These are phyloP conservation scores for Magallana nippona DNA, from an alignment of 2,888 invertebrate species.

Conservation along the genomic window DNA sequence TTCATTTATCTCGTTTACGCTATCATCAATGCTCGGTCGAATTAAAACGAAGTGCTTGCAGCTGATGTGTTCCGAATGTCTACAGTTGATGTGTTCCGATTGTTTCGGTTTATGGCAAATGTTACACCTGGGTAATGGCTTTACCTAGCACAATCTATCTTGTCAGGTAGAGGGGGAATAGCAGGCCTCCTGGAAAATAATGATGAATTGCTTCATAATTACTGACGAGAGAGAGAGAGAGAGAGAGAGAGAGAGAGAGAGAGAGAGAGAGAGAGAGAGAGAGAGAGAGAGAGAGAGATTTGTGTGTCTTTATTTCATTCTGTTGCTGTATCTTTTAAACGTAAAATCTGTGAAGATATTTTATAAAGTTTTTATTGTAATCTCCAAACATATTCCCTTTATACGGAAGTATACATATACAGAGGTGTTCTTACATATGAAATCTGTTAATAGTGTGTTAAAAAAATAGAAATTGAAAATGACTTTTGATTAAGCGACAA, in stretches of 20 bases:
- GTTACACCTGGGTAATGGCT: constrained; percentile 26
- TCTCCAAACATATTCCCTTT: too few relatives aligned
- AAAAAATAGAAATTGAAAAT: too few relatives aligned
- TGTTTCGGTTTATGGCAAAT: constrained; percentile 23
- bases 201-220: constrained; percentile 28
- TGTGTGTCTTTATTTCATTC: too few relatives aligned
- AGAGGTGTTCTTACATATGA: too few relatives aligned
- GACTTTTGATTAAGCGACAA: too few relatives aligned
- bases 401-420: too few relatives aligned
- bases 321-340: too few relatives aligned
- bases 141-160: constrained; percentile 23
- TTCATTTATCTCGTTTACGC: constrained; percentile 20
- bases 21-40: constrained; percentile 31
- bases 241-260: constrained; percentile 32
- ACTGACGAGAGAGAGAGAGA: neutral
- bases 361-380: too few relatives aligned
- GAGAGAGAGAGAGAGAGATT: neutral
- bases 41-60: constrained; percentile 28
- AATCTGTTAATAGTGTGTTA: too few relatives aligned
- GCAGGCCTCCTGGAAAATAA: neutral
- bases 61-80: constrained; percentile 27
- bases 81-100: constrained; percentile 29
- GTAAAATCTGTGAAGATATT: too few relatives aligned
- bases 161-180: neutral
- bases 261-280: constrained; percentile 36